These are phyloP conservation scores for Peucedramus taeniatus DNA, from an alignment of 2,113 vertebrate species.

Conservation along the genomic window DNA sequence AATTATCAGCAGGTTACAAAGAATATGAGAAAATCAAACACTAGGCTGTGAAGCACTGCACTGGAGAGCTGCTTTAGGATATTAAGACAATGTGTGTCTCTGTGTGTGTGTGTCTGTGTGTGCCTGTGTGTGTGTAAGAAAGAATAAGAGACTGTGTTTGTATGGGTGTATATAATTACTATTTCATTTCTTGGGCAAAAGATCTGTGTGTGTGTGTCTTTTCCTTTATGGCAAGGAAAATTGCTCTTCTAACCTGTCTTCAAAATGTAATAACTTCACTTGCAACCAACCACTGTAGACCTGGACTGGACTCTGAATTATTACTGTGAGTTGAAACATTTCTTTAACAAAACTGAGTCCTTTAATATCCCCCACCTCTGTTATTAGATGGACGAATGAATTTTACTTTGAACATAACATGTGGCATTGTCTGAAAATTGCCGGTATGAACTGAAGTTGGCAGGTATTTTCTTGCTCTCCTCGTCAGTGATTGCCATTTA, in stretches of 20 bases:
- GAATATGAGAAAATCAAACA: neutral
- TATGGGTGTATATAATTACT: neutral
- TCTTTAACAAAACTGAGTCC: conserved; percentile 77
- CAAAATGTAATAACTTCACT: conserved; percentile 81
- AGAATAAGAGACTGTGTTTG: neutral
- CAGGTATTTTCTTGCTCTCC: conserved; percentile 80
- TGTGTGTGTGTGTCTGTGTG: neutral
- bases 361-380: conserved; percentile 86
- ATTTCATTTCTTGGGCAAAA: conserved; percentile 18
- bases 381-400: conserved; percentile 83
- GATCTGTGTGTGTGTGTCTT: neutral
- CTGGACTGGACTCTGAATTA: conserved; percentile 73
- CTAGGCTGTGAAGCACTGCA: neutral
- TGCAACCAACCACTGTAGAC: conserved; percentile 72
- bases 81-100: neutral
- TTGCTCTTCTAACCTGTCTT: conserved; percentile 73
- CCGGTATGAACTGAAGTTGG: conserved; percentile 80
- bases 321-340: conserved; percentile 79
- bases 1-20: neutral
- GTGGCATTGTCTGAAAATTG: conserved; percentile 87
- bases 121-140: neutral
- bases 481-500: conserved; percentile 84
- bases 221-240: conserved; percentile 72
- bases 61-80: neutral
- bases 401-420: conserved; percentile 86